These are phyloP conservation scores for Sakesphorus luctuosus DNA, from an alignment of 2,113 vertebrate species.

Conservation along the genomic window DNA sequence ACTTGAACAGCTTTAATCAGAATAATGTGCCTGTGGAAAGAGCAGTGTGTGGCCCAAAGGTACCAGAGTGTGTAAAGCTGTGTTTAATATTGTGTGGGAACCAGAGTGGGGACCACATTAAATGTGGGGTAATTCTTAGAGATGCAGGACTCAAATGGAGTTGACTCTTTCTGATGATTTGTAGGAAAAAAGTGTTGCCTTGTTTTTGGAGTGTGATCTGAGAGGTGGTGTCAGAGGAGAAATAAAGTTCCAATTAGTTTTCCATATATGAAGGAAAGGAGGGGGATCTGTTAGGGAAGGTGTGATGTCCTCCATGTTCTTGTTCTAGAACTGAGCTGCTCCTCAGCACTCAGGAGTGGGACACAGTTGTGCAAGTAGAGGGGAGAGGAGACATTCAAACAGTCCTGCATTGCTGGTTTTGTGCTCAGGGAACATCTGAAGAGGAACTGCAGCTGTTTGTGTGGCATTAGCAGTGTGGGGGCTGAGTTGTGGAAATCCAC, in stretches of 20 bases:
- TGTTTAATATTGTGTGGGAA: not conserved
- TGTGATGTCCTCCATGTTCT: not conserved
- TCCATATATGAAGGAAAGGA: not conserved
- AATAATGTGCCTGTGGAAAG: not conserved
- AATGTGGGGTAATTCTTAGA: not conserved
- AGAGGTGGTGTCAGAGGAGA: not conserved
- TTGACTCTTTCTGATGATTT: not conserved
- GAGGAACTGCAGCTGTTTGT: constrained; percentile 27
- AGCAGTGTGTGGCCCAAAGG: not conserved
- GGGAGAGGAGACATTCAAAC: constrained; percentile 6
- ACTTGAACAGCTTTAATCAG: not conserved
- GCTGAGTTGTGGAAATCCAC: not conserved
- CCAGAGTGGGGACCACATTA: not conserved
- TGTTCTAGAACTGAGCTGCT: constrained; percentile 21
- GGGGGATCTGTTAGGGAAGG: not conserved
- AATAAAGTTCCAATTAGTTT: not conserved
- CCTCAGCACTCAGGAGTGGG: not conserved
- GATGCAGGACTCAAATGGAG: not conserved
- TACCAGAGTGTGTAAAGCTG: not conserved
- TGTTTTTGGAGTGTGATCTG: not conserved
- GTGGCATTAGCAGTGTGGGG: not conserved
- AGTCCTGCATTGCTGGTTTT: constrained; percentile 21
- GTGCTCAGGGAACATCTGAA: constrained; percentile 14
- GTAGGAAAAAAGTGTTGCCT: not conserved
- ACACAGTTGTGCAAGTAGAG: not conserved